These are phyloP conservation scores for Malacoctenus gilli DNA, from an alignment of 2,797 vertebrate genomes.

Conservation along the genomic window DNA sequence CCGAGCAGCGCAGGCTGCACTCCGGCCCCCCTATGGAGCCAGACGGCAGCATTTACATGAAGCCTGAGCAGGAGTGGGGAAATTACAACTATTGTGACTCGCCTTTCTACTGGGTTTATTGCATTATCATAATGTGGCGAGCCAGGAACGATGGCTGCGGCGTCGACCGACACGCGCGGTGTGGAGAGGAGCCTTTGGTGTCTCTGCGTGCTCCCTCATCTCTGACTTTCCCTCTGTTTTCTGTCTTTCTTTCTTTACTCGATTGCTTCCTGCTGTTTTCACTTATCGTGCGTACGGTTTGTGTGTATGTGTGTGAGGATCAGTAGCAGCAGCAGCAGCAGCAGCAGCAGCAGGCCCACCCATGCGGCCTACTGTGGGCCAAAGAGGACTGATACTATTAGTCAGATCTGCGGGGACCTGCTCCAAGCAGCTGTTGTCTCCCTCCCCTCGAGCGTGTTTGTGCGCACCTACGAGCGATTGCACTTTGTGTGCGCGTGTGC, in stretches of 20 bases:
- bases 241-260: background rate
- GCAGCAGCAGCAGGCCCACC: slow-evolving; percentile 36
- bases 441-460: slow-evolving; percentile 44
- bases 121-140: slow-evolving; percentile 75
- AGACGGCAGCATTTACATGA: slow-evolving; percentile 73
- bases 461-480: slow-evolving; percentile 1
- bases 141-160: slow-evolving; percentile 32
- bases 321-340: slow-evolving; percentile 12
- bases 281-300: background rate
- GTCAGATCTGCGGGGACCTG: slow-evolving; percentile 62
- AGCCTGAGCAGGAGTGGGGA: slow-evolving; percentile 59
- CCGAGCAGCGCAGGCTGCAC: slow-evolving; percentile 42
- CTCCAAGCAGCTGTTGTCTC: slow-evolving; percentile 69
- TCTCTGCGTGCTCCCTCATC: slow-evolving; percentile 21
- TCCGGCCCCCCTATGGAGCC: slow-evolving; percentile 67
- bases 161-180: slow-evolving; percentile 31
- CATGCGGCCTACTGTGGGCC: slow-evolving; percentile 21
- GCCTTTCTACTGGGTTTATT: slow-evolving; percentile 72
- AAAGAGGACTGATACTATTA: slow-evolving; percentile 27
- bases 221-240: slow-evolving; percentile 15
- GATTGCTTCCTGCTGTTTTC: background rate
- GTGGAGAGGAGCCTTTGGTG: slow-evolving; percentile 22
- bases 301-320: slow-evolving; percentile 3
- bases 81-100: slow-evolving; percentile 77
- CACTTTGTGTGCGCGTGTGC: slow-evolving; percentile 17